Evolutionary conservation across 2,888 invertebrate species (phyloP).

Genomic region (Hemicrepidius hirtus): DNA sequence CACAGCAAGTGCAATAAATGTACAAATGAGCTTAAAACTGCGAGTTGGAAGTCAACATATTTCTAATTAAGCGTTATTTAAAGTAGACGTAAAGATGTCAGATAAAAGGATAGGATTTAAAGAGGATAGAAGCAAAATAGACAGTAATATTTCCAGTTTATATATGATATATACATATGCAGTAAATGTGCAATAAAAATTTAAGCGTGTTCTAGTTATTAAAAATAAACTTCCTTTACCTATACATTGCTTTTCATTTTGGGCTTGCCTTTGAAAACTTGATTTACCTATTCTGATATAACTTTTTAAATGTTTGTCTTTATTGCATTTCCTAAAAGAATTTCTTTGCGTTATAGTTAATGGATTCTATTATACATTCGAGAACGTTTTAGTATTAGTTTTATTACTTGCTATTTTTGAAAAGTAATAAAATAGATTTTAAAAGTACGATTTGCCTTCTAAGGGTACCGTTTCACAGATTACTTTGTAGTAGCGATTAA

Average conservation of each 20-base stretch:
- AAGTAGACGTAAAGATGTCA: constrained; percentile 31
- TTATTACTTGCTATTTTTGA: not conserved
- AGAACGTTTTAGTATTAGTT: not conserved
- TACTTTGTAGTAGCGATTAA: no score
- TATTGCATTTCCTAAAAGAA: constrained; percentile 2
- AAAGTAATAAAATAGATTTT: not conserved
- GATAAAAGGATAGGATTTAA: constrained; percentile 33
- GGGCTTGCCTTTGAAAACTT: constrained; percentile 18
- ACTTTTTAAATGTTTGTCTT: not conserved
- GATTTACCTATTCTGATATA: constrained; percentile 7
- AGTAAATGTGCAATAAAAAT: constrained; percentile 45
- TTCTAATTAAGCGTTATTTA: constrained; percentile 33
- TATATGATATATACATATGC: constrained; percentile 27
- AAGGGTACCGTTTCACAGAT: no score
- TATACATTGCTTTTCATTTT: constrained; percentile 33
- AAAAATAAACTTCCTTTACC: constrained; percentile 51
- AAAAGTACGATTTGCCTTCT: no score
- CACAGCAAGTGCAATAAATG: constrained; percentile 15
- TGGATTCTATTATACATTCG: not conserved
- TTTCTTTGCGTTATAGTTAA: not conserved
- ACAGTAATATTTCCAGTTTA: constrained; percentile 9
- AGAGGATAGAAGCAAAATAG: not conserved
- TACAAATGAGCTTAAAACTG: constrained; percentile 10
- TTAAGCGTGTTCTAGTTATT: constrained; percentile 51
- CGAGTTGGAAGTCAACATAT: constrained; percentile 9